Evolutionary conservation across 2,113 vertebrate genomes (phyloP).

Genomic region (Pipa parva): DNA sequence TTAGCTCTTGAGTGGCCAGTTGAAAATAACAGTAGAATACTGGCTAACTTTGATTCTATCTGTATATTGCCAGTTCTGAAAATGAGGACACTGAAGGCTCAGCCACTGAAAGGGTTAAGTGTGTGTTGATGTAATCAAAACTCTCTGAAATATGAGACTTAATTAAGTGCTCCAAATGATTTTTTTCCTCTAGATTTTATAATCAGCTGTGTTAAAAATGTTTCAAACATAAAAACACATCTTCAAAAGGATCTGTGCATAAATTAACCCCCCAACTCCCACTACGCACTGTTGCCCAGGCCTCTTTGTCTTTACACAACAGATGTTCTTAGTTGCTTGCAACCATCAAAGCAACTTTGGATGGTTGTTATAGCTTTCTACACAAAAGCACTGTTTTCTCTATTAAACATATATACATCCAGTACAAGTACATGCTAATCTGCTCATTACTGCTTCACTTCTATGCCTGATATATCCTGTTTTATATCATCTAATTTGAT

Average conservation of each 20-base stretch:
- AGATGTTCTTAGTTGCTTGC: not conserved
- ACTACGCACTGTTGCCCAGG: not conserved
- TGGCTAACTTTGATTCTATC: too few relatives aligned
- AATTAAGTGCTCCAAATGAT: not conserved
- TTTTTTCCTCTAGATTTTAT: not conserved
- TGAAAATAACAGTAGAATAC: too few relatives aligned
- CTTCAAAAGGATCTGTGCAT: not conserved
- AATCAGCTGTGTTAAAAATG: not conserved
- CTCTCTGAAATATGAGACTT: not conserved
- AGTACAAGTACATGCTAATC: constrained; percentile 14
- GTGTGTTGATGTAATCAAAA: not conserved
- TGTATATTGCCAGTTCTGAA: too few relatives aligned
- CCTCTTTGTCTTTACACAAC: not conserved
- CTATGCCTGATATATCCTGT: constrained; percentile 1
- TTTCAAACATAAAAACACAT: not conserved
- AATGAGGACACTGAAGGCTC: too few relatives aligned
- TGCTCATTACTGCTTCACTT: constrained; percentile 13
- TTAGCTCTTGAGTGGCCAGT: too few relatives aligned
- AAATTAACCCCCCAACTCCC: not conserved
- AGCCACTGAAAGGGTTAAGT: not conserved
- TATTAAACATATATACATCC: not conserved
- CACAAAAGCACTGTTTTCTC: not conserved
- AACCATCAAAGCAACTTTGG: constrained; percentile 8
- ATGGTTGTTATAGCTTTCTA: not conserved
- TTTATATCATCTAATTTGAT: constrained; percentile 31